Base-by-base conservation (phyloP, 2,113 vertebrate genomes). In the Tenrec ecaudatus region DNA sequence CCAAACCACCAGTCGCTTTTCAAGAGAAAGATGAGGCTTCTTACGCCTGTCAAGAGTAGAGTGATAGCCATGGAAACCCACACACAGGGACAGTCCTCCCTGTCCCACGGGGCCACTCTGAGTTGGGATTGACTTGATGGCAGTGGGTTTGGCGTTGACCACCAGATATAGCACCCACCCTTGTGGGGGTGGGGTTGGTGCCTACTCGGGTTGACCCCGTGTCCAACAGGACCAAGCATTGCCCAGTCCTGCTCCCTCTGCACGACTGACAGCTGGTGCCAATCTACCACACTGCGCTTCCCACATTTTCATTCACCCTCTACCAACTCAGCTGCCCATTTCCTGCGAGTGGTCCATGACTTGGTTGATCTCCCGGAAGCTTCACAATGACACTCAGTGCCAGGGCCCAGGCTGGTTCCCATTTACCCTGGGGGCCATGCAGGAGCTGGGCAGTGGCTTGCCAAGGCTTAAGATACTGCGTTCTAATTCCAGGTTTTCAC, bases 111-210 rank as follows among this genome's bases (percentile, higher is more conserved):
- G 40, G 40, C 40, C 40, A 40, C 40, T 40, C 47, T 53, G 47
- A 14, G 47, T 53, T 53, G 47, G 47, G 12, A 53, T 14, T 53
- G 47, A 53, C 47, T 10, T 53, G 47, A 53, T 53, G 47, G 47
- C 47, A 53, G 47, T 10, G 47, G 47, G 47, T 10, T 53, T 53
- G 47, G 47, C 6, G 47, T 53, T 53, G 2, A n/a, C 40, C 47
- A 12, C 2, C 0, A 0, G 0, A 3, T 19, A 5, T 31, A 7
- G 1, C 40, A 33, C 36, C 19, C 64, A 85, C 43, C n/a, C 4
- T 68, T 68, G 29, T 68, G 10, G 31, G 15, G 14, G 66, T 31
- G 11, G 9, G 20, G 69, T 71, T 7, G n/a, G 31, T 12, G 31
- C 20, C 11, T 19, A 22, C 71, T 36, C 33, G 36, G 9, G 17